Evolutionary conservation across 2,888 invertebrate species (phyloP).

Genomic region (Tipula unca): DNA sequence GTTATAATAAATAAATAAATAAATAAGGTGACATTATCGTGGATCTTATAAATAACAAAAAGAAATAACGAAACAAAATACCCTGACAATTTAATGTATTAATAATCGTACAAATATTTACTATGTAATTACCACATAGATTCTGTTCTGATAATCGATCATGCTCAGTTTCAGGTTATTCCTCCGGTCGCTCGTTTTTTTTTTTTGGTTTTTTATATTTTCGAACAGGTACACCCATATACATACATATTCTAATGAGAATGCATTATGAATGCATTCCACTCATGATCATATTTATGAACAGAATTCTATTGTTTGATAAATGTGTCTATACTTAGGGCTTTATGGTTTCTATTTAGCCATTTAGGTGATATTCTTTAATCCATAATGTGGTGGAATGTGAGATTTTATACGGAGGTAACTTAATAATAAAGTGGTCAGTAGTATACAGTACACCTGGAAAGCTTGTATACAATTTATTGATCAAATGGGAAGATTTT

Average conservation of each 20-base stretch:
- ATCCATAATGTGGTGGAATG: background rate
- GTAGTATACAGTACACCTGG: no score
- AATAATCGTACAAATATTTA: background rate
- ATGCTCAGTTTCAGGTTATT: background rate
- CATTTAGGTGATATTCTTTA: background rate
- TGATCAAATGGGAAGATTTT: no score
- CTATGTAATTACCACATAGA: background rate
- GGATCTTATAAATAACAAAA: background rate
- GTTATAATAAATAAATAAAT: slow-evolving; percentile 9
- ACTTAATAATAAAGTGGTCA: no score
- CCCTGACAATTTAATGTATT: slow-evolving; percentile 14
- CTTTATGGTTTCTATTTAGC: background rate
- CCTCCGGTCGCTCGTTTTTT: background rate
- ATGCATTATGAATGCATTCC: background rate
- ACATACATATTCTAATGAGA: no score
- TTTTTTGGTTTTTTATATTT: background rate
- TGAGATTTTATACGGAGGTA: no score
- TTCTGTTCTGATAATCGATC: slow-evolving; percentile 1
- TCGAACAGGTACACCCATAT: background rate
- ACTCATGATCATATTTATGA: background rate
- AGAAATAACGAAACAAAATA: background rate
- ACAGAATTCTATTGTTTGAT: background rate
- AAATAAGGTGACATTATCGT: slow-evolving; percentile 8
- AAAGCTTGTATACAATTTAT: no score
- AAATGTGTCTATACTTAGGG: background rate